Evolutionary conservation across 1,140 invertebrate species (phyloP).

Genomic region (Pogonomyrmex californicus): DNA sequence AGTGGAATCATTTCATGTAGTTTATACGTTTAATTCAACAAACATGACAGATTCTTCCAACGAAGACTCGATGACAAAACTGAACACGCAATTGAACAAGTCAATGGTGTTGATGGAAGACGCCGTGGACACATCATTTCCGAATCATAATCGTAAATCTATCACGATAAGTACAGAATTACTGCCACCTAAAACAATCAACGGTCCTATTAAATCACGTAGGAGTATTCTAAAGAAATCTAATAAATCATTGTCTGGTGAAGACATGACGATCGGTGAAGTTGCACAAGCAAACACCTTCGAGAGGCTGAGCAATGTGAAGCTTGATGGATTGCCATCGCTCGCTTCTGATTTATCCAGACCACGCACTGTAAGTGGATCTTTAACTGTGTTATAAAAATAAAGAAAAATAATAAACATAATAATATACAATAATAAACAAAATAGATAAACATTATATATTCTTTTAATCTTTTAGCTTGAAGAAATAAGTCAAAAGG

Average conservation of each 20-base stretch:
- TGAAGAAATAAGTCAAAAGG: conserved; percentile 70
- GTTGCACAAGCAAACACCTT: too few species aligned
- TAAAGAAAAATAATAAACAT: too few species aligned
- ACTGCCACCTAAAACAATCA: not conserved
- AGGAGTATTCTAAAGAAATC: conserved; percentile 68
- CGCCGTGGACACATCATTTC: not conserved
- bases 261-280: not conserved
- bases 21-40: not conserved
- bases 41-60: conserved; percentile 51
- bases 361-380: conserved; percentile 72
- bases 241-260: not conserved
- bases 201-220: not conserved
- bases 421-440: too few species aligned
- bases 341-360: conserved; percentile 7
- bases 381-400: too few species aligned
- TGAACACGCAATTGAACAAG: conserved; percentile 72
- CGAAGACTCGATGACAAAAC: conserved; percentile 64
- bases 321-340: not conserved
- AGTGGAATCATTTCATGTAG: not conserved
- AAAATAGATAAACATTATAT: not conserved
- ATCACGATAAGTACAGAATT: conserved; percentile 67
- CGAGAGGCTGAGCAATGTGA: not conserved
- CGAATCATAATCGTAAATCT: conserved; percentile 46
- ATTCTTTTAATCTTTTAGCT: conserved; percentile 67
- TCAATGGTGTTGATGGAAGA: conserved; percentile 71